A percentile compares a stretch with the other conserved stretches of the same genome.
Evolutionary conservation across 2,797 vertebrate genomes (phyloP).

Genomic region (Chloroceryle inda): DNA sequence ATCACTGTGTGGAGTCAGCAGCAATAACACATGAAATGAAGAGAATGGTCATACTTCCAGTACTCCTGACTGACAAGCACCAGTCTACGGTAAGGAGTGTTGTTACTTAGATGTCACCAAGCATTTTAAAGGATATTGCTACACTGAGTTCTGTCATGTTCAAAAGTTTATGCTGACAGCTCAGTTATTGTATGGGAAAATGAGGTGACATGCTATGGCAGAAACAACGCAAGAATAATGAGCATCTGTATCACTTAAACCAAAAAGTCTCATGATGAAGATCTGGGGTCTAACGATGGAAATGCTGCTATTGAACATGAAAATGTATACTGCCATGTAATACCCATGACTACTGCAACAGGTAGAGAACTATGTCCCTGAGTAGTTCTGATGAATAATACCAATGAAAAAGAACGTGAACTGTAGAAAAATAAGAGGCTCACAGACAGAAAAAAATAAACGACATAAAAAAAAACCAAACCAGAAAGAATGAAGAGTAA

Average conservation of each 20-base stretch:
- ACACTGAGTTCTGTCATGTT: not conserved
- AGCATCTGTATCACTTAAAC: not conserved
- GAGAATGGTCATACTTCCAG: not conserved
- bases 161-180: constrained; percentile 23
- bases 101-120: not conserved
- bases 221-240: not conserved
- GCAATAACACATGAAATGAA: not conserved
- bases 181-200: not conserved
- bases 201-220: not conserved
- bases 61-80: constrained; percentile 6
- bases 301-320: not conserved
- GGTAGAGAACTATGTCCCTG: not conserved
- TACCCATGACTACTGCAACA: not conserved
- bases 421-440: not conserved
- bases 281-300: not conserved
- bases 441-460: not conserved
- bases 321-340: not conserved
- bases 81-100: not conserved
- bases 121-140: constrained; percentile 2
- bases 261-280: not conserved
- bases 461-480: too few relatives aligned
- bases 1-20: not conserved
- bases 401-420: not conserved
- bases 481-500: not conserved
- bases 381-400: not conserved